A percentile compares a stretch with the other conserved stretches of the same genome.
These are phyloP conservation scores for Spodoptera exigua DNA, from an alignment of 2,888 invertebrate genomes.

Conservation along the genomic window DNA sequence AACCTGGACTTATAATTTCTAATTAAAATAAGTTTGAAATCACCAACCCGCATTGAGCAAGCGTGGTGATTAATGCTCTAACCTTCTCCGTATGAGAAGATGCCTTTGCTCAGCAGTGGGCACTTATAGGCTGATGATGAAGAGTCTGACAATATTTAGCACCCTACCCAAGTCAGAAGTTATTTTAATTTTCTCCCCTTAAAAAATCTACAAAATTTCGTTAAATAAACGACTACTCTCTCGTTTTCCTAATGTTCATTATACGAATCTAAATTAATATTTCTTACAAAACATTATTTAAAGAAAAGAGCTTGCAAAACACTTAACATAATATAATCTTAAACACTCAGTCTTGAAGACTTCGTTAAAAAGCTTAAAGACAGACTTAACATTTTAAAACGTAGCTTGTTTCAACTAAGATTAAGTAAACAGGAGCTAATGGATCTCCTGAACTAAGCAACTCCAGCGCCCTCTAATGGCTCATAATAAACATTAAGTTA, in stretches of 20 bases:
- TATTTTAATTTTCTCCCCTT: too few species aligned
- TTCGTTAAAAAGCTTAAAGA: conserved; percentile 42
- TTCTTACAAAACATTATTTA: background rate
- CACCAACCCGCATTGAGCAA: too few species aligned
- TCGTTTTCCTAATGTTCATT: background rate
- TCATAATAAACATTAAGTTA: conserved; percentile 41
- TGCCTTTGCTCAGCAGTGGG: too few species aligned
- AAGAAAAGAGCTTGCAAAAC: conserved; percentile 9
- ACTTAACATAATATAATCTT: conserved; percentile 23
- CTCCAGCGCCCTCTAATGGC: conserved; percentile 24
- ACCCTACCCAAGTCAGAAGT: too few species aligned
- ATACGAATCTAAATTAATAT: background rate
- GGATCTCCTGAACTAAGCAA: conserved; percentile 27
- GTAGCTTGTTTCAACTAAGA: conserved; percentile 37
- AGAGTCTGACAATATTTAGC: background rate
- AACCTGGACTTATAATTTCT: too few species aligned
- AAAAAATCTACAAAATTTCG: too few species aligned
- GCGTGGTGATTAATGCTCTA: too few species aligned
- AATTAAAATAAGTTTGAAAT: too few species aligned
- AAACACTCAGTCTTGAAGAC: conserved; percentile 29
- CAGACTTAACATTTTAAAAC: conserved; percentile 40
- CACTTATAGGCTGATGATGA: too few species aligned
- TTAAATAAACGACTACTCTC: too few species aligned
- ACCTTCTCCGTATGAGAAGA: too few species aligned
- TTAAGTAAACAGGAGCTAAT: conserved; percentile 49